Percentiles rank a stretch among this genome's conserved stretches.
phyloP scores from a whole-genome alignment of 2,113 vertebrate genomes.

The Podarcis raffonei region DNA sequence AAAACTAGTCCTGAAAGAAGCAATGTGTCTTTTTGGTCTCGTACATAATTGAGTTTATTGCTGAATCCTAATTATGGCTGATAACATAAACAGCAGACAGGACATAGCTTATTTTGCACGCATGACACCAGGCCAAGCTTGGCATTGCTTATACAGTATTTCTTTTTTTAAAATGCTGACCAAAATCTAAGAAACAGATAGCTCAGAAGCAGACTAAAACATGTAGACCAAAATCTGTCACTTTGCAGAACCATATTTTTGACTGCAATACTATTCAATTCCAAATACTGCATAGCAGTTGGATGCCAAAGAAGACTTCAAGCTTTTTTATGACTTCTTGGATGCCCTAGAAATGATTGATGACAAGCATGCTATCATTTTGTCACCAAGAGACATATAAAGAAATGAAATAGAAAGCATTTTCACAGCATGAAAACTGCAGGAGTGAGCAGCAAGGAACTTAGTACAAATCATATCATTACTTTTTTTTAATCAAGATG shows the following conservation, averaged over 20 bases:
- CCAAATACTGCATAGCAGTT: slow-evolving; percentile 21
- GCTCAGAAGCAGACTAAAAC: slow-evolving; percentile 42
- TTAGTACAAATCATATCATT: background rate
- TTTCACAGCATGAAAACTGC: slow-evolving; percentile 36
- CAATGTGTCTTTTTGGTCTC: slow-evolving; percentile 5
- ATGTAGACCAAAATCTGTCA: background rate
- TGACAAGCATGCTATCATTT: slow-evolving; percentile 22
- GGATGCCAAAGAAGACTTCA: slow-evolving; percentile 30
- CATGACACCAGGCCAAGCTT: background rate
- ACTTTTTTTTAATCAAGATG: slow-evolving; percentile 40
- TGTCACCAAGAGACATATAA: slow-evolving; percentile 32
- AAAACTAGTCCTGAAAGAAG: background rate
- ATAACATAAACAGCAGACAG: background rate
- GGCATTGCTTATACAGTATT: background rate
- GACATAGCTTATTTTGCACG: background rate
- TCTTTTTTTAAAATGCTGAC: background rate
- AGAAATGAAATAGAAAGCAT: slow-evolving; percentile 30
- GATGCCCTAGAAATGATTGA: slow-evolving; percentile 21
- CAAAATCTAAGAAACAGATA: background rate
- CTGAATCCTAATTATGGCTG: background rate
- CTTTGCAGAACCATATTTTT: slow-evolving; percentile 30
- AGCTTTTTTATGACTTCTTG: slow-evolving; percentile 33
- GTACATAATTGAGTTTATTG: background rate
- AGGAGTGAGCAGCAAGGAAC: slow-evolving; percentile 18
- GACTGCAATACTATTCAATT: slow-evolving; percentile 39